These are phyloP conservation scores for Scalopus aquaticus DNA, from an alignment of 2,113 vertebrate species.

Conservation along the genomic window DNA sequence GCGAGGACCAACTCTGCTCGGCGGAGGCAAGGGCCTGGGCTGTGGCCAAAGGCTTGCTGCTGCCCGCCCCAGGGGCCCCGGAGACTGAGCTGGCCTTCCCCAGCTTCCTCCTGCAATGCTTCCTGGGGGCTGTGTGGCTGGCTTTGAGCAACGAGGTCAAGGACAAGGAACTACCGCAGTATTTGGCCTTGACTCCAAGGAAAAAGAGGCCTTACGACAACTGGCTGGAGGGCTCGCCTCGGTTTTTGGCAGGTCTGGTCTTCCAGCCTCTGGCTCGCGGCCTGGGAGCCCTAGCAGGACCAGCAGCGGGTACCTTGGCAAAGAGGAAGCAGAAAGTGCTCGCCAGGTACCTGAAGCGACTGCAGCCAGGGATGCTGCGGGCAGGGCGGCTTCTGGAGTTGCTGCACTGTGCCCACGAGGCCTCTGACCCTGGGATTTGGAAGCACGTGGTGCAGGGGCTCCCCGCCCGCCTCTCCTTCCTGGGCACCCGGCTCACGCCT, in stretches of 20 bases:
- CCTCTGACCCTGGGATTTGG: slow-evolving; percentile 78
- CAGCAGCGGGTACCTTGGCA: neutral
- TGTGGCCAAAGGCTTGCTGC: slow-evolving; percentile 81
- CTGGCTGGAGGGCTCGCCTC: slow-evolving; percentile 89
- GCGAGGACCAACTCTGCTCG: slow-evolving; percentile 59
- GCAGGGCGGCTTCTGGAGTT: slow-evolving; percentile 88
- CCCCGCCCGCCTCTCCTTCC: slow-evolving; percentile 87
- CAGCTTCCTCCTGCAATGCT: slow-evolving; percentile 90
- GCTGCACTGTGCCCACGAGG: slow-evolving; percentile 90
- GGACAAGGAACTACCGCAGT: slow-evolving; percentile 86
- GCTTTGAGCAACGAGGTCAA: slow-evolving; percentile 85
- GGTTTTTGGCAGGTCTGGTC: slow-evolving; percentile 88
- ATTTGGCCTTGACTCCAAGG: slow-evolving; percentile 83
- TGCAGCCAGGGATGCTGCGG: slow-evolving; percentile 82
- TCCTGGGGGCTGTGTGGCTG: slow-evolving; percentile 89
- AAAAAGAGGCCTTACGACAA: slow-evolving; percentile 88
- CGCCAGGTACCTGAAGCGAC: slow-evolving; percentile 83
- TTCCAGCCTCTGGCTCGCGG: slow-evolving; percentile 82
- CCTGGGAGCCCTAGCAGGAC: slow-evolving; percentile 70
- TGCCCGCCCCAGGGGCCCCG: slow-evolving; percentile 26
- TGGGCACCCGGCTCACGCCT: slow-evolving; percentile 85
- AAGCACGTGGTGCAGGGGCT: slow-evolving; percentile 85
- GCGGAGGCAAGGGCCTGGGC: slow-evolving; percentile 84
- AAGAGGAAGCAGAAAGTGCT: slow-evolving; percentile 86
- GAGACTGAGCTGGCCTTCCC: slow-evolving; percentile 81